Evolutionary conservation across 1,140 invertebrate species (phyloP).

Genomic region (Caerostris extrusa): DNA sequence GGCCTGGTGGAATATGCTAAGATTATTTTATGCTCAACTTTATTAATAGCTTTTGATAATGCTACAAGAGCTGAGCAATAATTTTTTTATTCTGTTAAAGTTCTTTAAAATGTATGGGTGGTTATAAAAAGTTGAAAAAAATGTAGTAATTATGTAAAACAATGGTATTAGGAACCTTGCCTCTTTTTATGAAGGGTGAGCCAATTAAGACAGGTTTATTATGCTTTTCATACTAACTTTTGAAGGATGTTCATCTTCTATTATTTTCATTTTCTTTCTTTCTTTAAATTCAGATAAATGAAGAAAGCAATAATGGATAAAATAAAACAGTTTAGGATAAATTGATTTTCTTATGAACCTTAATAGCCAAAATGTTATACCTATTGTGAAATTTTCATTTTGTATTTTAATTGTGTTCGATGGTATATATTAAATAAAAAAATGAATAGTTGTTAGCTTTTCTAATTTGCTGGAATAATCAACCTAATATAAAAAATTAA

Average conservation of each 20-base stretch:
- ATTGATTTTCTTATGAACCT: not conserved
- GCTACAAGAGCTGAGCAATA: not conserved
- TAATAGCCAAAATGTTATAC: not conserved
- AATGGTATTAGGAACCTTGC: not conserved
- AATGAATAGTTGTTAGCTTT: not conserved
- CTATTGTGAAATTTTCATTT: not conserved
- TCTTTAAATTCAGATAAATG: not conserved
- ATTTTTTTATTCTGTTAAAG: not conserved
- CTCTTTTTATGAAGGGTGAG: not conserved
- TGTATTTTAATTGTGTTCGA: not conserved
- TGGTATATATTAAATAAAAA: not conserved
- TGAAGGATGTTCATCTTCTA: not conserved
- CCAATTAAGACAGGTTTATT: slow-evolving; percentile 24
- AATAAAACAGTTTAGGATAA: not conserved
- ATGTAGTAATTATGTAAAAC: slow-evolving; percentile 21
- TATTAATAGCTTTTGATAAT: not conserved
- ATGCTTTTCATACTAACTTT: not conserved
- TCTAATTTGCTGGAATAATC: not conserved
- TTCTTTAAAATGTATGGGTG: slow-evolving; percentile 2
- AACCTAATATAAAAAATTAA: not conserved
- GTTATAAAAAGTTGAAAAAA: not conserved
- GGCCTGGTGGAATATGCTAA: not conserved
- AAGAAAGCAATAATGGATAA: not conserved
- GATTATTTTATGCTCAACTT: not conserved
- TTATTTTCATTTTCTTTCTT: not conserved